Evolutionary conservation across 2,888 invertebrate species (phyloP).

Genomic region (Miltochrista miniata): DNA sequence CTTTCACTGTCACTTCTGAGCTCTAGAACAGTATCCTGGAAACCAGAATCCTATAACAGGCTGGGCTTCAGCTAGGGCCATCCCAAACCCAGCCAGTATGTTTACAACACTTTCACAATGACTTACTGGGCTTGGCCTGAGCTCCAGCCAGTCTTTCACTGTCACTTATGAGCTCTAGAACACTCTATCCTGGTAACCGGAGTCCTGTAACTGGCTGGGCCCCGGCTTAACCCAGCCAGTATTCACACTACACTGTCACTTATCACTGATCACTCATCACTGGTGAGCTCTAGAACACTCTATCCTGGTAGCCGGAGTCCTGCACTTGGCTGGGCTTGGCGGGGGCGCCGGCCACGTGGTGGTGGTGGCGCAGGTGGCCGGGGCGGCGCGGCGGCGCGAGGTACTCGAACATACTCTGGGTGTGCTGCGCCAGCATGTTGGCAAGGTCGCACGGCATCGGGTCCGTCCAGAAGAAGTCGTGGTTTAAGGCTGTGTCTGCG

Average conservation of each 20-base stretch:
- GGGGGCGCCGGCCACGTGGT: slow-evolving; percentile 80
- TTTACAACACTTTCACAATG: too few species aligned
- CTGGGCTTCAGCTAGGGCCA: too few species aligned
- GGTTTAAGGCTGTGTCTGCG: slow-evolving; percentile 96
- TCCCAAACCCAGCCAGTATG: too few species aligned
- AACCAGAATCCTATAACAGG: too few species aligned
- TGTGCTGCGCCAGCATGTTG: slow-evolving; percentile 94
- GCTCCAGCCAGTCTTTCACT: too few species aligned
- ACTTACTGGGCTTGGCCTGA: too few species aligned
- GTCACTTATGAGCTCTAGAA: slow-evolving; percentile 76
- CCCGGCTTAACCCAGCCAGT: too few species aligned
- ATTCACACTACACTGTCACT: too few species aligned
- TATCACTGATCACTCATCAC: too few species aligned
- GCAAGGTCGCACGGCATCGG: slow-evolving; percentile 97
- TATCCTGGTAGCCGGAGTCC: slow-evolving; percentile 93
- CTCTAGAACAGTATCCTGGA: too few species aligned
- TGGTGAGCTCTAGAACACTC: slow-evolving; percentile 86
- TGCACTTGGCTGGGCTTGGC: slow-evolving; percentile 80
- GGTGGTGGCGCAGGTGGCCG: slow-evolving; percentile 88
- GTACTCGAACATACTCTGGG: slow-evolving; percentile 98
- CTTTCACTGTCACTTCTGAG: too few species aligned
- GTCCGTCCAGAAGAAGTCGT: slow-evolving; percentile 99
- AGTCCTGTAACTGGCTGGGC: slow-evolving; percentile 89
- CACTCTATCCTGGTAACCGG: slow-evolving; percentile 93
- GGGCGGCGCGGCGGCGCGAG: slow-evolving; percentile 87